A percentile compares a stretch with the other conserved stretches of the same genome.
These are phyloP conservation scores for Rotaria magnacalcarata DNA, from an alignment of 2,888 invertebrate genomes.

Conservation along the genomic window DNA sequence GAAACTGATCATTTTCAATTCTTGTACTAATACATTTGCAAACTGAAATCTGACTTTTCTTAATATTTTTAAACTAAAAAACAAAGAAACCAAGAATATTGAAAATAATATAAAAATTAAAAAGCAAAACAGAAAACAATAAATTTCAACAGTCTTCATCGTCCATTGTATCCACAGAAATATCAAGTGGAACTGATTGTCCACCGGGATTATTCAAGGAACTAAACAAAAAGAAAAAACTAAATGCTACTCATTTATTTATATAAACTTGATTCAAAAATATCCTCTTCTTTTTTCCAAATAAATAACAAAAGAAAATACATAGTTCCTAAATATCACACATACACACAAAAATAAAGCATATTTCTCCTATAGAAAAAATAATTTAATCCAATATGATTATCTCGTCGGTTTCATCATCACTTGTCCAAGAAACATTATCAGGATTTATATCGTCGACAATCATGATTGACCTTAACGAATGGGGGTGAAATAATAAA, in stretches of 20 bases:
- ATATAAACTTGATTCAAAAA: background rate
- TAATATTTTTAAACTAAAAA: background rate
- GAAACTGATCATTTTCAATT: no score
- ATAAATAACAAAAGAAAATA: slow-evolving; percentile 10
- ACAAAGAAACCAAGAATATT: background rate
- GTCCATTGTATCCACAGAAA: background rate
- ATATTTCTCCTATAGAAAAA: background rate
- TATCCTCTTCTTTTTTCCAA: background rate
- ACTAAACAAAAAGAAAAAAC: background rate
- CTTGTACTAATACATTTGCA: background rate
- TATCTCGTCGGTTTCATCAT: background rate
- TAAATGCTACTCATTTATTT: background rate
- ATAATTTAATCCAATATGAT: background rate
- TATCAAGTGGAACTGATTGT: background rate
- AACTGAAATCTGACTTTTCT: background rate
- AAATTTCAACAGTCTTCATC: background rate
- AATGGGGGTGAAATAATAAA: background rate
- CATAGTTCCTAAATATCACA: background rate
- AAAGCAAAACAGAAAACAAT: background rate
- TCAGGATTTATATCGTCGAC: background rate
- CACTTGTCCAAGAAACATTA: background rate
- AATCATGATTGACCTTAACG: background rate
- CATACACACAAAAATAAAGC: background rate
- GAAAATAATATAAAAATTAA: background rate
- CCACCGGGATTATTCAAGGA: background rate